These are phyloP conservation scores for Nyctalus aviator DNA, from an alignment of 2,797 vertebrate species.

Conservation along the genomic window DNA sequence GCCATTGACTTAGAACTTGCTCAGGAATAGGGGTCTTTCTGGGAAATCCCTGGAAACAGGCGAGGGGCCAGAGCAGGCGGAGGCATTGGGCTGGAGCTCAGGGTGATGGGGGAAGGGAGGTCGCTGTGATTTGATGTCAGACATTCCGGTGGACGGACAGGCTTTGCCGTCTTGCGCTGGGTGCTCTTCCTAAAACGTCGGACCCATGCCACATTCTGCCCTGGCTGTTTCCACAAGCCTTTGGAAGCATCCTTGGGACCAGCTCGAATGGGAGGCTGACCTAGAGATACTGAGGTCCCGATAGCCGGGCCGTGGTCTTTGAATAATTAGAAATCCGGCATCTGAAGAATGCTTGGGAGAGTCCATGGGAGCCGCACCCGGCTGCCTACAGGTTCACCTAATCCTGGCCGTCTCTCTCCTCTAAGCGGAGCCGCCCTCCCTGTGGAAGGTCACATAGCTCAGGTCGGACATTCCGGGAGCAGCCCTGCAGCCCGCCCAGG, in stretches of 20 bases:
- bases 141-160: not conserved
- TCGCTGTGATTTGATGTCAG: not conserved
- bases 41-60: not conserved
- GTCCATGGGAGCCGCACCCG: not conserved
- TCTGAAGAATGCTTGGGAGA: constrained; percentile 62
- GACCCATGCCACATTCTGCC: not conserved
- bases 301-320: not conserved
- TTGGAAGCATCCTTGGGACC: not conserved
- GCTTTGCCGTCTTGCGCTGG: not conserved
- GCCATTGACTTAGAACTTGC: not conserved
- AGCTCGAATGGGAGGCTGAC: not conserved
- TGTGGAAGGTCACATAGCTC: not conserved
- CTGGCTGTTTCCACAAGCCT: not conserved
- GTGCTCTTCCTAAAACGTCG: not conserved
- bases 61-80: not conserved
- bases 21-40: not conserved
- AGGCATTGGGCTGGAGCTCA: not conserved
- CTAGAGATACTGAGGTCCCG: not conserved
- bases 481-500: not conserved
- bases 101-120: not conserved
- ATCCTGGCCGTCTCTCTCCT: not conserved
- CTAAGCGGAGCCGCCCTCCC: constrained; percentile 45
- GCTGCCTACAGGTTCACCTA: not conserved
- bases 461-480: constrained; percentile 8
- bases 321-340: not conserved